These are phyloP conservation scores for Crotalus horridus DNA, from an alignment of 2,113 vertebrate species.

Conservation along the genomic window DNA sequence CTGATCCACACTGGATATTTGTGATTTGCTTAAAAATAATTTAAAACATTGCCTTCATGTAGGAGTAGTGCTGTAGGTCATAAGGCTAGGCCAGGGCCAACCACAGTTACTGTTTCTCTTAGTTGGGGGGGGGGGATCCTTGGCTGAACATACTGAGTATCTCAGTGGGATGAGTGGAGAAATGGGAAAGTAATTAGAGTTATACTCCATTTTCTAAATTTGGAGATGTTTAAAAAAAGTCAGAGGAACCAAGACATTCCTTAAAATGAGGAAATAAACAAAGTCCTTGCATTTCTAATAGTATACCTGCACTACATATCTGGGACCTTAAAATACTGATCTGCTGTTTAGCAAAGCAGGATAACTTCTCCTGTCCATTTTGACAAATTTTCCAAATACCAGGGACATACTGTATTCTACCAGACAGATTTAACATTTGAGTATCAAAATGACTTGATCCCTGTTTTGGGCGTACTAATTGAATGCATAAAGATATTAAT, in stretches of 20 bases:
- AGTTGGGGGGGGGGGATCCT: fast-evolving
- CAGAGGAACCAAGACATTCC: not conserved
- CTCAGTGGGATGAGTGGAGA: not conserved
- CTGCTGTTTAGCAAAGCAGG: not conserved
- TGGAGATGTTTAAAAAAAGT: not conserved
- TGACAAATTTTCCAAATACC: not conserved
- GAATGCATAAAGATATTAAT: not conserved
- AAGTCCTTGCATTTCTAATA: not conserved
- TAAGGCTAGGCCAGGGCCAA: fast-evolving
- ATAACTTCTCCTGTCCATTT: not conserved
- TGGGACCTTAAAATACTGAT: not conserved
- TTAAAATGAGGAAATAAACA: not conserved
- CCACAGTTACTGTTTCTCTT: not conserved
- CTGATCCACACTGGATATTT: constrained; percentile 24
- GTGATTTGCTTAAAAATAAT: not conserved
- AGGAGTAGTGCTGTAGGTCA: not conserved
- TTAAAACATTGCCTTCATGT: constrained; percentile 7
- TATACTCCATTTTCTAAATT: not conserved
- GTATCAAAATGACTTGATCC: not conserved
- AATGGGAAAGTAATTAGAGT: not conserved
- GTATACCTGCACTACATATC: not conserved
- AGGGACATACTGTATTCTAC: not conserved
- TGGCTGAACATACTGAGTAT: not conserved
- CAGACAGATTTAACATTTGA: not conserved
- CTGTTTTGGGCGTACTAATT: not conserved